Evolutionary conservation across 1,140 invertebrate genomes (phyloP), one percentile per base, ranked within the genome.

Genomic region (Amyelois transitella): DNA sequence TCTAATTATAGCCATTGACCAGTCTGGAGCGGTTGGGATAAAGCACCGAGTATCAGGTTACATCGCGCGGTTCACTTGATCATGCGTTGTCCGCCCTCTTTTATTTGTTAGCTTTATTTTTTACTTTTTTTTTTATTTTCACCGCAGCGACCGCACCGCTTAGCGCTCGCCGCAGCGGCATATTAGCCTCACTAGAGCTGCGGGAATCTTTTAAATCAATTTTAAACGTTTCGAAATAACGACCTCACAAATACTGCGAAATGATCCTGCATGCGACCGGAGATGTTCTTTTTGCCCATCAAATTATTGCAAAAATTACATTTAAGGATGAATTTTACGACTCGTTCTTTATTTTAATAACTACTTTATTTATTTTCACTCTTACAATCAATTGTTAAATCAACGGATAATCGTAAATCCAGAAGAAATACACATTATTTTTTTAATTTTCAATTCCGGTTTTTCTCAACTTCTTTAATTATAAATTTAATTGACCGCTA

Each of bases 41-140:
- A 78, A 71, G 73, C 72, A 76, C 72, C 75, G 70, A 75, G 76
- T 83, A 83, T 85, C 80, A 69, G 54, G 68, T 85, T 85, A 85
- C 80, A 83, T 75, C 77, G 67, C 63, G 66, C 75, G 72, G 73
- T 75, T 68, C 74, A 77, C 79, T 85, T 85, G 81, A 85, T 85
- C 80, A 81, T 83, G 75, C 77, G 79, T 82, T 81, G 77, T 79
- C 76, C 69, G 53, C 60, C 47, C 66, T 77, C 71, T 77, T 84
- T 78, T 82, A 77, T 84, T 85, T 85, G 71, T 77, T 51, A 64
- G 64, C 55, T 69, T 68, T 75, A 61, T 60, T 38, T 38, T 45
- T 53, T 52, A 62, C 60, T 56, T 72, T 66, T 62, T 57, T 81
- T 76, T 78, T 79, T 75, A 66, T 67, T 72, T 61, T 71, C 45